Evolutionary conservation across 37 sponge, comb jelly and placozoan genomes (phyloP), one percentile per base, ranked within the genome.

Genomic region (Tethya wilhelma): DNA sequence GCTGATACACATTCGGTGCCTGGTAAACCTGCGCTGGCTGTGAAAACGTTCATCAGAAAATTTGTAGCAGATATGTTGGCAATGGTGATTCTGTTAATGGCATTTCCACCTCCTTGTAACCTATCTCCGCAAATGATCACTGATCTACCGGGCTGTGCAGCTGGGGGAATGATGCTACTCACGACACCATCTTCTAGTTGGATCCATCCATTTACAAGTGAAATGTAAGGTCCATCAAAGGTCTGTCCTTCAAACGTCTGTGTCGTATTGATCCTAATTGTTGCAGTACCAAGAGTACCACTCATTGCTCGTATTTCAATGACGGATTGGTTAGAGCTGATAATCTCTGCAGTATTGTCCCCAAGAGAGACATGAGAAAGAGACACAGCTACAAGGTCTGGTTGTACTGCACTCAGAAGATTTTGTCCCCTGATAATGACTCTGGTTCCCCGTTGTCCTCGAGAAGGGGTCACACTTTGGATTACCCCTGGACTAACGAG

Each of bases 361-460:
- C 74, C 87, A 5, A 91, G 25, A 5, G 3, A 22, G 5, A 91
- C 87, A 31, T 11, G 39, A 0, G 45, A 38, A 0, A 82, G 33
- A 17, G 75, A 19, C 1, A 57, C 29, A 39, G 9, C n/a, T n/a
- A n/a, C n/a, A n/a, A n/a, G n/a, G n/a, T n/a, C n/a, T n/a, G n/a
- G 12, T 2, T 3, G 20, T 6, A 30, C 53, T 14, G 22, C 31
- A 2, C 89, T 83, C 22, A 86, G 32, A 9, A 92, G 75, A 30
- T 77, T 73, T 20, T 19, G 19, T 0, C 94, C 94, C 12, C 23
- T 34, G 44, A 93, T 93, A 17, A 58, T 41, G 3, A 93, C 87
- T 1, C 30, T 59, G 1, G 94, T 93, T 3, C 94, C 94, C 39
- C 62, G 78, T 45, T 93, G 94, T 23, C 94, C 94, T 22, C 2